phyloP scores from a whole-genome alignment of 2,113 vertebrate genomes.

The Hippolais icterina region DNA sequence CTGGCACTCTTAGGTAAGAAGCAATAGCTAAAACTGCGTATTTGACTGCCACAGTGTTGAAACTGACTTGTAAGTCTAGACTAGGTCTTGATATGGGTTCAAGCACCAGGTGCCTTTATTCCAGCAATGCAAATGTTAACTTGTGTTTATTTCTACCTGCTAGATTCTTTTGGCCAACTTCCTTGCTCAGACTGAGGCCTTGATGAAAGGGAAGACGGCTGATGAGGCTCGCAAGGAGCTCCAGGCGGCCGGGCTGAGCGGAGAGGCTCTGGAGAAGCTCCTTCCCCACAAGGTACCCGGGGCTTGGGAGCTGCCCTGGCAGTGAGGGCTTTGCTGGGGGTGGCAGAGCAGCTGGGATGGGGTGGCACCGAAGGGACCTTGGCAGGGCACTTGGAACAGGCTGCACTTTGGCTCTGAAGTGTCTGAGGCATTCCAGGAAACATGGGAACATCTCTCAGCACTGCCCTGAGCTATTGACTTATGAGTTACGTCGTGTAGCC shows the following conservation, averaged over 20 bases:
- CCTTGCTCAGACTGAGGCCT: constrained; percentile 93
- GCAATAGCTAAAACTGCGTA: not conserved
- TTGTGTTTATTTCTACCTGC: not conserved
- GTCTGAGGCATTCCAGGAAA: not conserved
- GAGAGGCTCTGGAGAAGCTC: constrained; percentile 83
- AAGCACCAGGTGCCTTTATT: not conserved
- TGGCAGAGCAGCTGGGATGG: accelerated
- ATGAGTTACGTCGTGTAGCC: not conserved
- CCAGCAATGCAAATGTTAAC: not conserved
- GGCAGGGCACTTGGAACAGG: not conserved
- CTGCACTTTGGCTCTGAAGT: not conserved
- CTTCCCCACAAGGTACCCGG: constrained; percentile 90
- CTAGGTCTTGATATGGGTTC: not conserved
- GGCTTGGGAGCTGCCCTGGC: accelerated
- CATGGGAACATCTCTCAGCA: not conserved
- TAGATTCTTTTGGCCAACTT: constrained; percentile 96
- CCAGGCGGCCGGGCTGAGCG: constrained; percentile 78
- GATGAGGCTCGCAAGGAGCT: constrained; percentile 89
- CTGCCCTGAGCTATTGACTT: not conserved
- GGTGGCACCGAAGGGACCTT: accelerated
- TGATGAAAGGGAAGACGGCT: constrained; percentile 92
- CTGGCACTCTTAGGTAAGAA: not conserved
- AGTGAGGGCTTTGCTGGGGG: accelerated
- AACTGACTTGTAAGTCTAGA: not conserved
- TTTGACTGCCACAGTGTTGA: not conserved